Base-by-base conservation (phyloP, 2,113 vertebrate species). In the Strix uralensis region DNA sequence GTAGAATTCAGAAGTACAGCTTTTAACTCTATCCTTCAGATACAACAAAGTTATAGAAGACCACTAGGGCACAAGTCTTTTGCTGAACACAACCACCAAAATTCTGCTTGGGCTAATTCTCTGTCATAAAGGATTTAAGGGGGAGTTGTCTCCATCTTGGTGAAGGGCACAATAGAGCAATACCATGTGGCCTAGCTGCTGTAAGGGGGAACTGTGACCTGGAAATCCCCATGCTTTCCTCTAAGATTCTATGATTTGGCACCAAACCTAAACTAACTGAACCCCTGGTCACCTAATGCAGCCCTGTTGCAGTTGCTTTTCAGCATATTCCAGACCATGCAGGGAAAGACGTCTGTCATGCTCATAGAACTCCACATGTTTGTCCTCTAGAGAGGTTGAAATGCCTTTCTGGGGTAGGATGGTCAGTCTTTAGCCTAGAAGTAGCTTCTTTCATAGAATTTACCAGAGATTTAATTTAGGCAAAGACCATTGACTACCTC, bases 321-420 rank as follows among this genome's bases (percentile, higher is more conserved):
- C 40, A 22, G n/a, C 2, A 1, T 36, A 36, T 44, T 52, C 9
- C 55, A 61, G 4, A 44, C 13, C 6, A 4, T 2, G 1, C 17
- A 55, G 40, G 25, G 23, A 78, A 20, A 78, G 5, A 7, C 0
- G 1, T 30, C 1, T 46, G 46, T 9, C 8, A 1, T 23, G n/a
- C 12, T 77, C 3, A 2, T 6, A 49, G 20, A 5, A 36, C 11
- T 79, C 13, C 11, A 6, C 3, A 2, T 6, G 2, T 47, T 47
- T 63, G 22, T 38, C 22, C 9, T 65, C 42, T 19, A 38, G 29
- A 55, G 38, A 38, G 3, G 3, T 23, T 36, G 42, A 63, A 73
- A 59, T 22, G n/a, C 9, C 8, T 62, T 80, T 49, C 61, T 42
- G 9, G 27, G 17, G 7, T 13, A 63, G 26, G 17, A 57, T n/a